Base-by-base conservation (phyloP, 2,888 invertebrate species). In the Tiliacea citrago region DNA sequence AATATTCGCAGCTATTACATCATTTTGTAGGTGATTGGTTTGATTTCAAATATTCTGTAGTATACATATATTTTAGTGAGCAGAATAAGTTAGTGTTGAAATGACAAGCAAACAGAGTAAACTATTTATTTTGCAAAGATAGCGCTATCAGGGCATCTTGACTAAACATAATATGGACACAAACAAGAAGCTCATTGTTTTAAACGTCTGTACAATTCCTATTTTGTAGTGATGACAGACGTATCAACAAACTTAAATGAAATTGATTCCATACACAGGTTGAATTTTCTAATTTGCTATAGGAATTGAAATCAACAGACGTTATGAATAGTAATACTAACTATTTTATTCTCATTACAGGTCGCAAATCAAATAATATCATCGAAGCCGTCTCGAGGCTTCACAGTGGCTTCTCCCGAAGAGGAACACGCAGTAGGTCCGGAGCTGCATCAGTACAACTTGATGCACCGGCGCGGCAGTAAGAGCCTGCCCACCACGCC, bases 401-500 rank as follows among this genome's bases (percentile, higher is more conserved):
- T 95, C 89, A 94, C 95, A 0, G 93, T 96, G 86, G 93, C 96
- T 71, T 88, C 96, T 4, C 95, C 95, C 0, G 85, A 88, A 8
- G 87, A 85, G 10, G 94, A 94, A 1, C 92, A 93, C 81, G 88
- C 89, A 35, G 88, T 88, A 0, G 88, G 91, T 35, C 90, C 92
- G 18, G 88, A 91, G 55, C 77, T 89, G n/a, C 86, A 89, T 24
- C 88, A 88, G 58, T 95, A 94, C 92, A 84, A 91, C 87, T 85
- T 93, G 84, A 79, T 87, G 79, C 89, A 94, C 73, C 95, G 98
- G 2, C 96, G 98, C 79, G 98, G 97, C 79, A 98, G 98, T 91
- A 97, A 96, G 93, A 98, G 98, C 35, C 93, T 98, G 79, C 98
- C 98, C 0, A 97, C 97, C 0, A 97, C 98, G 1, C 98, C 98